phyloP scores from a whole-genome alignment of 2,113 vertebrate species.

The Centropus bengalensis region DNA sequence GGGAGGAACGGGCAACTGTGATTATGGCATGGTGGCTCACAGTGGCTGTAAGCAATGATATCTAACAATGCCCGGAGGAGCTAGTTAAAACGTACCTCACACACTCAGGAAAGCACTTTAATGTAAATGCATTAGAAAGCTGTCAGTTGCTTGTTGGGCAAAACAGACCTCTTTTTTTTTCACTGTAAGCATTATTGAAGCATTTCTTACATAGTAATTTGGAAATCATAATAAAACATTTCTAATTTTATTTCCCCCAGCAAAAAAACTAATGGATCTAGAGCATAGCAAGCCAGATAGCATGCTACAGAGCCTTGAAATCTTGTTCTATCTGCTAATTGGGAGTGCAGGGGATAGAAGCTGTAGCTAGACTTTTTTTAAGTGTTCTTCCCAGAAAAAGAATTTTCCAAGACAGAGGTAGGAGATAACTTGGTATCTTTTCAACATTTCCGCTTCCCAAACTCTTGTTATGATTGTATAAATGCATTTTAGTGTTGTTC shows the following conservation, averaged over 20 bases:
- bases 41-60: constrained; percentile 90
- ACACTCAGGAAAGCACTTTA: constrained; percentile 86
- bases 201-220: constrained; percentile 82
- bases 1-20: constrained; percentile 85
- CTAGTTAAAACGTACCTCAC: constrained; percentile 91
- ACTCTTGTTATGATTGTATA: background rate
- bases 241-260: constrained; percentile 77
- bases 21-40: constrained; percentile 77
- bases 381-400: background rate
- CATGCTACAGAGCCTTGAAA: background rate
- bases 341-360: constrained; percentile 16
- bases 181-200: constrained; percentile 76
- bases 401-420: constrained; percentile 1
- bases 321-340: constrained; percentile 49
- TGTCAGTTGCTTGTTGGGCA: constrained; percentile 83
- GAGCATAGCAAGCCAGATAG: constrained; percentile 48
- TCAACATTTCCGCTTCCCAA: background rate
- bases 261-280: constrained; percentile 55
- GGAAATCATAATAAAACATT: constrained; percentile 73
- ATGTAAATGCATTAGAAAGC: constrained; percentile 90
- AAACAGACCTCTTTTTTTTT: constrained; percentile 73
- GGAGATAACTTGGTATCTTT: background rate
- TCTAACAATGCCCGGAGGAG: constrained; percentile 93
- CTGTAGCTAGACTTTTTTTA: background rate
- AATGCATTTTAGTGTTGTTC: background rate